Conservation (phyloP, 2,888 invertebrate species). For the Deladenus siricidicola region DNA sequence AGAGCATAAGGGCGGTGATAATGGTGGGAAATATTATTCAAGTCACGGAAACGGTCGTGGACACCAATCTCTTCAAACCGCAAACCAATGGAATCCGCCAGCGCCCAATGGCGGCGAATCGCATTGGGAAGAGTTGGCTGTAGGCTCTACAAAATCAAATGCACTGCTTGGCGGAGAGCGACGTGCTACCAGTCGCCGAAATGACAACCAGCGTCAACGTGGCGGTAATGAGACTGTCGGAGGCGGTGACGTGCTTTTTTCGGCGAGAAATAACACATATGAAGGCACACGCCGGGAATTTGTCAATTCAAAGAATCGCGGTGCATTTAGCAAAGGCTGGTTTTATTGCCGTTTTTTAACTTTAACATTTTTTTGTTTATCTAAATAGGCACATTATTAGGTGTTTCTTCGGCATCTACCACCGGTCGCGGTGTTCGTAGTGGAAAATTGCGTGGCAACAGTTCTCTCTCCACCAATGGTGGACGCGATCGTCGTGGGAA, state of each 20-base stretch:
- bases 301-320: slow-evolving; percentile 14
- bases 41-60: no score
- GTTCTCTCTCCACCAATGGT: no score
- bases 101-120: neutral
- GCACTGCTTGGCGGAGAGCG: neutral
- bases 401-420: neutral
- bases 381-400: no score
- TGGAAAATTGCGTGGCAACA: neutral
- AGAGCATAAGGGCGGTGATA: no score
- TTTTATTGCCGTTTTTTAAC: no score
- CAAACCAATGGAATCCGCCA: slow-evolving; percentile 15
- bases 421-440: neutral
- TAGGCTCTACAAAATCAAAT: no score
- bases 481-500: neutral
- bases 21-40: no score
- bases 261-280: slow-evolving; percentile 15
- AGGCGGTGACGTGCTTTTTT: neutral
- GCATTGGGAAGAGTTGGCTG: slow-evolving; percentile 9
- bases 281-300: slow-evolving; percentile 20
- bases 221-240: neutral
- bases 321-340: no score
- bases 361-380: no score
- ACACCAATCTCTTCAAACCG: no score
- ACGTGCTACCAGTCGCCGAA: neutral
- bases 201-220: neutral